A percentile compares a stretch with the other conserved stretches of the same genome.
phyloP scores from a whole-genome alignment of 2,113 vertebrate species.

The Malaclemys terrapin region DNA sequence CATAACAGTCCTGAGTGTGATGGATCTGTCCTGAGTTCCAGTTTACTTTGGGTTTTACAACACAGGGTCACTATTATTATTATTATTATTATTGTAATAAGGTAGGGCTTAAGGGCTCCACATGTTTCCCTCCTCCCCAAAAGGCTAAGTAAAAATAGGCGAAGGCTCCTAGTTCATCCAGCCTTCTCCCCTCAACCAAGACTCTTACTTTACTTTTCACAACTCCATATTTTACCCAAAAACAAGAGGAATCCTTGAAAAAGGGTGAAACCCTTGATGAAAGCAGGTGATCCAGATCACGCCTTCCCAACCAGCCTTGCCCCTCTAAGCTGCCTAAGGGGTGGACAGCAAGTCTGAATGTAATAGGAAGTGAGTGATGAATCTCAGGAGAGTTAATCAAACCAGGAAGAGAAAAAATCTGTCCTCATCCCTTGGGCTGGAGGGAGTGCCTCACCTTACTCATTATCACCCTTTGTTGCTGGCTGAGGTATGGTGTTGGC shows the following conservation, averaged over 20 bases:
- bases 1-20: not conserved
- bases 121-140: not conserved
- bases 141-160: not conserved
- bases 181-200: not conserved
- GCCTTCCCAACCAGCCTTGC: not conserved
- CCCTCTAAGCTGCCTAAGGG: not conserved
- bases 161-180: not conserved
- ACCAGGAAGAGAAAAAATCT: not conserved
- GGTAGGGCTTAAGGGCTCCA: not conserved
- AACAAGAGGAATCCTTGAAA: not conserved
- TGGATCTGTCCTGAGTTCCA: accelerated
- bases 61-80: not conserved
- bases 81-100: not conserved
- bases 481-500: not conserved
- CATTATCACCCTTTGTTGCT: not conserved
- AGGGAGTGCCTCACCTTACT: not conserved
- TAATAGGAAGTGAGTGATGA: not conserved
- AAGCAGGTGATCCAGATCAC: not conserved
- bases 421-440: not conserved
- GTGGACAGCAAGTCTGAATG: not conserved
- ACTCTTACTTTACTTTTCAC: not conserved
- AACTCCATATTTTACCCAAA: not conserved
- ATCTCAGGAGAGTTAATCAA: not conserved
- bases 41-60: not conserved
- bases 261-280: not conserved